Base-by-base conservation (phyloP, 1,140 invertebrate genomes). In the Micrasema longulum region DNA sequence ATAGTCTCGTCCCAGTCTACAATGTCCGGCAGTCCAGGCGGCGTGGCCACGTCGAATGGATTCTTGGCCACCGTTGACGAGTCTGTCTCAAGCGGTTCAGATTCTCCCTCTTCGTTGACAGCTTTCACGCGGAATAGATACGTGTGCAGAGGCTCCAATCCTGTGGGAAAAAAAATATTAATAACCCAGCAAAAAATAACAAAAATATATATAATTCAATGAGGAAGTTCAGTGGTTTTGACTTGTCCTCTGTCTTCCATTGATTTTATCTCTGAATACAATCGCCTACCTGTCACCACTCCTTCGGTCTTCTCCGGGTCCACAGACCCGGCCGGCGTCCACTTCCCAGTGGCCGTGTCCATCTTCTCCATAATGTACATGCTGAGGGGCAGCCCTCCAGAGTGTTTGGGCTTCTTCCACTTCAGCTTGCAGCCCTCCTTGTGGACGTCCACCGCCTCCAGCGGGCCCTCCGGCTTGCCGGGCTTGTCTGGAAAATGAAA, bases 111-210 rank as follows among this genome's bases (percentile, higher is more conserved):
- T 77, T 97, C 96, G 83, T 99, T 99, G 0, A 95, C 88, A 11
- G 97, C 97, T 79, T 94, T 94, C 0, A 99, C 96, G 69, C 97
- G 88, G 89, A 99, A 99, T 76, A 97, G 92, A 79, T 98, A 98
- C 47, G 96, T 95, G 79, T 95, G 93, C 65, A 94, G 93, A 52
- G 95, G 95, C 83, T 96, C 93, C 11, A 99, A 86, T 43, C 96
- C 93, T 84, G 69, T 10, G 53, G 31, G 68, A 67, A 63, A 57
- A 53, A 64, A 67, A 60, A 62, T 45, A 45, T 31, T 31, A 31
- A 2, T 31, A 31, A 31, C n/a, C n/a, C n/a, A n/a, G n/a, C n/a
- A n/a, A n/a, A n/a, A n/a, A n/a, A n/a, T n/a, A n/a, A n/a, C n/a
- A n/a, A n/a, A n/a, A n/a, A n/a, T n/a, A n/a, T n/a, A n/a, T n/a